Base-by-base conservation (phyloP, 2,888 invertebrate genomes). In the Dermolepida albohirtum region DNA sequence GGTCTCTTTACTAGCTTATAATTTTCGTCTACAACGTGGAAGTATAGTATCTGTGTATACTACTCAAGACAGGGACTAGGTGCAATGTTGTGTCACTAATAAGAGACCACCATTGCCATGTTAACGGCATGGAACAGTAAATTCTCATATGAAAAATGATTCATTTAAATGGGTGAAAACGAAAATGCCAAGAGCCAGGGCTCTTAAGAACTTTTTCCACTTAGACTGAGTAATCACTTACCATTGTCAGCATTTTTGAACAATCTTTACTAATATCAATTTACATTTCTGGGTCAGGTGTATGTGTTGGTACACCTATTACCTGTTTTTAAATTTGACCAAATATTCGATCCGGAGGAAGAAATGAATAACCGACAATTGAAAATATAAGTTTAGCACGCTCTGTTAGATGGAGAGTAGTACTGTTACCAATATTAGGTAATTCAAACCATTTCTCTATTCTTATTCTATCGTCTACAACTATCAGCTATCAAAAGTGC, bases 231-330 rank as follows among this genome's bases (percentile, higher is more conserved):
- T 43, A 50, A 44, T 68, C 47, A 27, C 64, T 64, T 10, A 52
- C 65, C 64, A 68, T 57, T 41, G 34, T 68, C 10, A 59, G 54
- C 17, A 70, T 64, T 66, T 66, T 70, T 47, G 55, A 64, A 67
- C 40, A 44, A 51, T 51, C 50, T 71, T 49, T 63, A 49, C 27
- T 49, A 29, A 63, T 63, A 12, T 34, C 16, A 1, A 39, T 5
- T 2, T 63, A 59, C 59, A 14, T n/a, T n/a, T n/a, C 59, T 59
- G 59, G 59, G 17, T 59, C 16, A n/a, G n/a, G n/a, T n/a, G n/a
- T n/a, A n/a, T 27, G 12, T 49, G 2, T 12, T 17, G 39, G 17
- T 63, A 12, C 12, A 7, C 1, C 22, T 11, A 22, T 40, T 16
- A 55, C 16, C 39, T 11, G 0, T 29, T 14, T 14, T 12, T 50